Evolutionary conservation across 2,888 invertebrate species (phyloP).

Genomic region (Galerucella calmariensis): DNA sequence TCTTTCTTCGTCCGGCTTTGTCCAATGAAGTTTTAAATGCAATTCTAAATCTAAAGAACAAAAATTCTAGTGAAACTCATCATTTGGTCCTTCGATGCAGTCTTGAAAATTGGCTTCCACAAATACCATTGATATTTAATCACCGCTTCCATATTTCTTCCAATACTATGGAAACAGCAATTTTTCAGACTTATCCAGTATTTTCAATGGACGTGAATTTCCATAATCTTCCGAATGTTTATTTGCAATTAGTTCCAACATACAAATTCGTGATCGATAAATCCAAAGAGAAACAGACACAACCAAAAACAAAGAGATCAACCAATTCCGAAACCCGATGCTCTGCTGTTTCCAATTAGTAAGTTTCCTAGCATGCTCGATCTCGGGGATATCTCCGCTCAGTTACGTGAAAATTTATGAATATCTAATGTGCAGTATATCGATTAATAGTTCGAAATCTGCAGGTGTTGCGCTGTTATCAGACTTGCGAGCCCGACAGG

Average conservation of each 20-base stretch:
- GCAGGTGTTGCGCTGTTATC: conserved; percentile 51
- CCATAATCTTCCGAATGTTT: neutral
- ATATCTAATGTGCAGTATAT: conserved; percentile 59
- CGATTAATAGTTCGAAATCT: conserved; percentile 49
- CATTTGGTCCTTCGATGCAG: neutral
- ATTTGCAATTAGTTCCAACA: neutral
- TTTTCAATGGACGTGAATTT: neutral
- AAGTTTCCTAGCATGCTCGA: conserved; percentile 25
- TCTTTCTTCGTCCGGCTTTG: too few species aligned
- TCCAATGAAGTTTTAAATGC: too few species aligned
- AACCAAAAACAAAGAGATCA: conserved; percentile 17
- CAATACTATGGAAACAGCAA: too few species aligned
- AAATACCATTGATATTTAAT: neutral
- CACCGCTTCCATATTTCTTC: too few species aligned
- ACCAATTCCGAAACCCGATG: conserved; percentile 21
- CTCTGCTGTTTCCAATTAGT: conserved; percentile 36
- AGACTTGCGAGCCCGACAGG: conserved; percentile 58
- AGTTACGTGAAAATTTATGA: conserved; percentile 54
- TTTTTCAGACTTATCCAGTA: too few species aligned
- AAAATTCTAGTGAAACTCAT: too few species aligned
- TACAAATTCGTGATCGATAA: conserved; percentile 17
- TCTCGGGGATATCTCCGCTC: conserved; percentile 23
- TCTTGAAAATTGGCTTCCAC: neutral
- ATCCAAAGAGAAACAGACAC: conserved; percentile 5
- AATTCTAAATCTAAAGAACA: too few species aligned